Evolutionary conservation across 1,140 invertebrate genomes (phyloP).

Genomic region (Drosophila oshimai): DNA sequence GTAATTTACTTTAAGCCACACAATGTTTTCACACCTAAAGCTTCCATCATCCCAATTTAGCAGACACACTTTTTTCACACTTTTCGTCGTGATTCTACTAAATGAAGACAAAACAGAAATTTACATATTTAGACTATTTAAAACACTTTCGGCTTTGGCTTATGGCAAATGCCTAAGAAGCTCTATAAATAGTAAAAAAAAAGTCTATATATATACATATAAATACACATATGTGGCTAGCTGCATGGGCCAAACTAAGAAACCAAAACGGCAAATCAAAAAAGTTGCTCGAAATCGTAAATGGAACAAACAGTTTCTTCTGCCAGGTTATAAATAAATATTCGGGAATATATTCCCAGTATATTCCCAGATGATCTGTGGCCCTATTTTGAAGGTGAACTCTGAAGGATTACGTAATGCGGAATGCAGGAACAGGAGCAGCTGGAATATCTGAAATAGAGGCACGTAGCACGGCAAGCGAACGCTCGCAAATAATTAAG

Average conservation of each 20-base stretch:
- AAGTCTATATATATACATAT: slow-evolving; percentile 15
- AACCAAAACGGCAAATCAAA: slow-evolving; percentile 57
- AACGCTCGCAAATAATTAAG: slow-evolving; percentile 77
- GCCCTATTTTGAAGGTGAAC: slow-evolving; percentile 54
- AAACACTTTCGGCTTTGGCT: slow-evolving; percentile 52
- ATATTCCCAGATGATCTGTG: background rate
- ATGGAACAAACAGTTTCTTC: slow-evolving; percentile 64
- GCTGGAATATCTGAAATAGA: background rate
- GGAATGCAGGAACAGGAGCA: slow-evolving; percentile 26
- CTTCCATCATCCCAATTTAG: background rate
- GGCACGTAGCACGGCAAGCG: slow-evolving; percentile 60
- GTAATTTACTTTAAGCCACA: too few species aligned
- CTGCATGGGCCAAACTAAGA: slow-evolving; percentile 21
- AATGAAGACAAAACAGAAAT: slow-evolving; percentile 30
- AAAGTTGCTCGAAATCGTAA: slow-evolving; percentile 53
- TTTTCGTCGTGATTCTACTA: slow-evolving; percentile 9
- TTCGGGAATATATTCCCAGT: slow-evolving; percentile 18
- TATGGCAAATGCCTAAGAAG: slow-evolving; percentile 39
- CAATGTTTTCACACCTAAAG: too few species aligned
- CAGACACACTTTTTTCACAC: slow-evolving; percentile 4
- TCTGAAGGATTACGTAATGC: slow-evolving; percentile 49
- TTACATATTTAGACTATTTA: slow-evolving; percentile 66
- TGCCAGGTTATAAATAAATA: slow-evolving; percentile 30
- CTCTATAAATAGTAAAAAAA: slow-evolving; percentile 61
- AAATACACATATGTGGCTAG: background rate